Base-by-base conservation (phyloP, 1,140 invertebrate genomes). In the Pseudobourletiella spinata region DNA sequence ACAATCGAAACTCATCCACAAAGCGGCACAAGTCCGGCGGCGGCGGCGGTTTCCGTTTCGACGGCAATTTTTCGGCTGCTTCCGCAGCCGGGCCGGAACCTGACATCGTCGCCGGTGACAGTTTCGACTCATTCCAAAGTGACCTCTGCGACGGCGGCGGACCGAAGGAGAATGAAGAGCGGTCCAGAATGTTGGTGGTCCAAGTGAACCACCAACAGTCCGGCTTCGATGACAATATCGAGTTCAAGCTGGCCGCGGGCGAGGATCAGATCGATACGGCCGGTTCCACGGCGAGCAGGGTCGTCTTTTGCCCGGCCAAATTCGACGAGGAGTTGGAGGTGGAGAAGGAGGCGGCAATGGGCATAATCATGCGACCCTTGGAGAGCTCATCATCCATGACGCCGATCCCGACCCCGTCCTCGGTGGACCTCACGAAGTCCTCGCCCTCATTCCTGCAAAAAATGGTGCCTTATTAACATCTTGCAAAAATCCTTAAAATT, bases 231-330 rank as follows among this genome's bases (percentile, higher is more conserved):
- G 29, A 58, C 48, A 56, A 30, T 57, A 57, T 59, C 43, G 63
- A 61, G 30, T 54, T 42, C 25, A 54, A 61, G 24, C n/a, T 39
- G n/a, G n/a, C n/a, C n/a, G 43, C 8, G 51, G 59, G 15, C 3
- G 42, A 51, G 16, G 59, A 61, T 35, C 16, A 39, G 22, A 8
- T 44, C n/a, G 54, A 14, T 32, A 6, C 18, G 15, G 22, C 18
- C 8, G 18, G 8, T 26, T 14, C 50, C 14, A 18, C 22, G 42
- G 59, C 43, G 18, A 39, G 51, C 35, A 52, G 51, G 42, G 58
- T 50, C 29, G 43, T 65, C 32, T 65, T 65, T 43, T 65, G 61
- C 43, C 59, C 64, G 6, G 64, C 64, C 30, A 59, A 65, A 42
- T 65, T 65, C 42, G 61, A 63, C 28, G 54, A 57, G 25, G 61